Evolutionary conservation across 1,140 invertebrate genomes (phyloP).

Genomic region (Brachionus plicatilis): DNA sequence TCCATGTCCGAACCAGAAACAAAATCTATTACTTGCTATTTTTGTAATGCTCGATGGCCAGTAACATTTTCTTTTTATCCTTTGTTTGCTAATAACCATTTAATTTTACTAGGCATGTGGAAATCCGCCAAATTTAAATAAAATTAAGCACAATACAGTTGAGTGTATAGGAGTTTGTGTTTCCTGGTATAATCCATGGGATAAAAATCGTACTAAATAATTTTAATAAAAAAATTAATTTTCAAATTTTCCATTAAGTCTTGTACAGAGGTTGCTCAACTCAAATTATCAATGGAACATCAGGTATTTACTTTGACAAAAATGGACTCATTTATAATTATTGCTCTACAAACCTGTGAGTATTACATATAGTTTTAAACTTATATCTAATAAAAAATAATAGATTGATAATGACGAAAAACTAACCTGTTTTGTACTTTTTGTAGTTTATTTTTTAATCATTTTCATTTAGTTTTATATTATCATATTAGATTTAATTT

Average conservation of each 20-base stretch:
- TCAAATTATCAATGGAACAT: neutral
- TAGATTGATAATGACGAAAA: neutral
- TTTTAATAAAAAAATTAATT: neutral
- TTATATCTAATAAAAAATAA: neutral
- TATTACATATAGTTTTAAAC: neutral
- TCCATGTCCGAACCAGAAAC: neutral
- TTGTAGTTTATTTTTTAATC: no score
- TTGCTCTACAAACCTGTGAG: conserved; percentile 7
- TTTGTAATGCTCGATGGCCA: conserved; percentile 2
- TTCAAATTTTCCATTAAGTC: neutral
- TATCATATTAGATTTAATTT: no score
- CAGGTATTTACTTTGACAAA: conserved; percentile 18
- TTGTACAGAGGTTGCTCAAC: conserved; percentile 21
- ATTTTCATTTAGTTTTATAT: no score
- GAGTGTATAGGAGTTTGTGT: neutral
- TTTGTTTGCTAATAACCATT: neutral
- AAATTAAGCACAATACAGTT: conserved; percentile 5
- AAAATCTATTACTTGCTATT: neutral
- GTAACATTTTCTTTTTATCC: neutral
- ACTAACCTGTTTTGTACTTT: no score
- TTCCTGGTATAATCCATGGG: conserved; percentile 11
- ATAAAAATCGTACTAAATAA: neutral
- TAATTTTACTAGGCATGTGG: neutral
- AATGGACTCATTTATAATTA: conserved; percentile 27
- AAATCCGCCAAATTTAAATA: neutral